Conservation (phyloP, 92 coral and sea anemone genomes). For the Zoanthus solanderi region DNA sequence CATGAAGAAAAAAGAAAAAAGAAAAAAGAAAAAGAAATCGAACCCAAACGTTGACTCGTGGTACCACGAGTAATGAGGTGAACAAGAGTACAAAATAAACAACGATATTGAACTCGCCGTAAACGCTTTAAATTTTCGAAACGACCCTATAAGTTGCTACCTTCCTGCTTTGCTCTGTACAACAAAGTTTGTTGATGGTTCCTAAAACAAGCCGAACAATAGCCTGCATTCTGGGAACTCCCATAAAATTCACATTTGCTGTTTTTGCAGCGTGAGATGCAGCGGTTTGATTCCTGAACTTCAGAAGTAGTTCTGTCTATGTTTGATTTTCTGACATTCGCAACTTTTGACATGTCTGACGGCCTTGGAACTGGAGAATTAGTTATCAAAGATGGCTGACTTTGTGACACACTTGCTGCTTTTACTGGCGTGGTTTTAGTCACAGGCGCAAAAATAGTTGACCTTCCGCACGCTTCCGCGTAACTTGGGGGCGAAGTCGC, state of each 20-base stretch:
- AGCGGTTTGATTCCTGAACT: constrained; percentile 22
- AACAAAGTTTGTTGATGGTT: constrained; percentile 62
- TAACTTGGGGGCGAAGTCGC: constrained; percentile 58
- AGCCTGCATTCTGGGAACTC: constrained; percentile 79
- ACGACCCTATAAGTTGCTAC: not conserved
- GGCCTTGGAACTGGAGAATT: constrained; percentile 17
- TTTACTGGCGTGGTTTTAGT: not conserved
- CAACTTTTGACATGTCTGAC: not conserved
- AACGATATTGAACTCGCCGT: too few species aligned
- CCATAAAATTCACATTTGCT: constrained; percentile 85
- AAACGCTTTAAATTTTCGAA: too few species aligned
- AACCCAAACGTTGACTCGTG: too few species aligned
- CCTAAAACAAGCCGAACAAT: constrained; percentile 86
- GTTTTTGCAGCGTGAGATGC: constrained; percentile 50
- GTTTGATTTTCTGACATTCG: not conserved
- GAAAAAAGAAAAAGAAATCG: too few species aligned
- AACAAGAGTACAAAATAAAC: too few species aligned
- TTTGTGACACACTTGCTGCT: not conserved
- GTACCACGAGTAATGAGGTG: too few species aligned
- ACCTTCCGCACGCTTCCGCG: constrained; percentile 47
- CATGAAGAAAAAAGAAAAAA: too few species aligned
- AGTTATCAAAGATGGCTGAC: constrained; percentile 6
- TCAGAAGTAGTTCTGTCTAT: not conserved
- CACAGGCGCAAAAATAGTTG: not conserved
- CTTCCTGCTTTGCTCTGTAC: constrained; percentile 19